Base-by-base conservation (phyloP, 2,797 vertebrate genomes). In the Pseudochirops cupreus region DNA sequence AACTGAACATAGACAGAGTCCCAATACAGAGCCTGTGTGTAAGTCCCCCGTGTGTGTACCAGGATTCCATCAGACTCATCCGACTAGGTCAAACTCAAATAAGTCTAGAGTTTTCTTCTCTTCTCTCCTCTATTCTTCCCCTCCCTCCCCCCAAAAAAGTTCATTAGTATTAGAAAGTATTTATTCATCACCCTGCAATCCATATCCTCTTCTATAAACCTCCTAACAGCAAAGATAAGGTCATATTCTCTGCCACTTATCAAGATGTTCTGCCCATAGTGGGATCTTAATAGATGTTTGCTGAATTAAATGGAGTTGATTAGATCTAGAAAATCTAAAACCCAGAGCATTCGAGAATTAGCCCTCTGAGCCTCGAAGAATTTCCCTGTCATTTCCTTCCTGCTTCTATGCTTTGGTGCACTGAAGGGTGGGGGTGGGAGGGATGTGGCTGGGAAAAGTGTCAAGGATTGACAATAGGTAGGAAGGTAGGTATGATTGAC, bases 161-260 rank as follows among this genome's bases (percentile, higher is more conserved):
- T 97, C 97, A 52, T 52, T 52, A 52, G 52, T 52, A 52, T 52
- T 52, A 52, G 4, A 52, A 52, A 52, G 96, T 97, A 97, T 97
- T 97, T 97, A 97, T 96, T 97, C 96, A 97, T 93, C 82, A 91
- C 94, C 57, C 94, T 92, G 56, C 87, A 82, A 93, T 56, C 82
- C 9, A 67, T 0, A 46, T 92, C 90, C 91, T 93, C 94, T 92
- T 96, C 94, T 58, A 21, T 18, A 0, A 9, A 97, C 97, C 97
- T 98, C 98, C 98, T 97, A 97, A 97, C 95, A 97, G 95, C 97
- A 98, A 97, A 97, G 96, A 91, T 89, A 94, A 57, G 95, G 94
- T 95, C 94, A 93, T 58, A 56, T 46, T 28, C 91, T 21, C 31
- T 87, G 21, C 21, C 74, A 46, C 39, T 87, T 46, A 87, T 7